Evolutionary conservation across 1,140 invertebrate genomes (phyloP).

Genomic region (Thaumatotibia leucotreta): DNA sequence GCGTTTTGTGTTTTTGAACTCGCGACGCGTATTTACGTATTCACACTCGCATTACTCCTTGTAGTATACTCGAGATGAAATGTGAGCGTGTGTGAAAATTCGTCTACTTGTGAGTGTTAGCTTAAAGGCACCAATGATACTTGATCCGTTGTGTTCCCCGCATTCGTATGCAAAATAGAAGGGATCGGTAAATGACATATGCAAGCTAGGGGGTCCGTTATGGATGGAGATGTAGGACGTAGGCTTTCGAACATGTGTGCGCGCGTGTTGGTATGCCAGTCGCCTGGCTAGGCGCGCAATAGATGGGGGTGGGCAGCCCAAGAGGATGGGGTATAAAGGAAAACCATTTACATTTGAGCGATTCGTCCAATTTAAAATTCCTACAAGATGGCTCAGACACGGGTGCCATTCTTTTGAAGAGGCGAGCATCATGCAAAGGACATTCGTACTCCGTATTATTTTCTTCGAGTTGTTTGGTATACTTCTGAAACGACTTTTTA

Average conservation of each 20-base stretch:
- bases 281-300: slow-evolving; percentile 69
- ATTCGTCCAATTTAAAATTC: slow-evolving; percentile 79
- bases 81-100: slow-evolving; percentile 51
- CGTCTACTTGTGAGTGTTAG: slow-evolving; percentile 47
- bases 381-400: slow-evolving; percentile 77
- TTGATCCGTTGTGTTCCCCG: slow-evolving; percentile 37
- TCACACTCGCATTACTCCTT: slow-evolving; percentile 71
- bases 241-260: slow-evolving; percentile 59
- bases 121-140: slow-evolving; percentile 54
- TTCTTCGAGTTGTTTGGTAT: slow-evolving; percentile 36
- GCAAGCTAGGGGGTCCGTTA: slow-evolving; percentile 53
- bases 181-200: slow-evolving; percentile 47
- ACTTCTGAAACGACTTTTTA: slow-evolving; percentile 26
- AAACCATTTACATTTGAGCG: slow-evolving; percentile 79
- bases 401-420: slow-evolving; percentile 74
- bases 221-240: slow-evolving; percentile 58
- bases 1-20: slow-evolving; percentile 74
- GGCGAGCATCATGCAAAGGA: slow-evolving; percentile 58
- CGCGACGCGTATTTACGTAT: slow-evolving; percentile 73
- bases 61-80: slow-evolving; percentile 66
- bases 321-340: slow-evolving; percentile 76
- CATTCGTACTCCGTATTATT: slow-evolving; percentile 33
- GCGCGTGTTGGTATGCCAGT: slow-evolving; percentile 72
- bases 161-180: slow-evolving; percentile 50
- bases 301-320: slow-evolving; percentile 64